phyloP scores from a whole-genome alignment of 2,113 vertebrate species.

The Pelusios castaneus region DNA sequence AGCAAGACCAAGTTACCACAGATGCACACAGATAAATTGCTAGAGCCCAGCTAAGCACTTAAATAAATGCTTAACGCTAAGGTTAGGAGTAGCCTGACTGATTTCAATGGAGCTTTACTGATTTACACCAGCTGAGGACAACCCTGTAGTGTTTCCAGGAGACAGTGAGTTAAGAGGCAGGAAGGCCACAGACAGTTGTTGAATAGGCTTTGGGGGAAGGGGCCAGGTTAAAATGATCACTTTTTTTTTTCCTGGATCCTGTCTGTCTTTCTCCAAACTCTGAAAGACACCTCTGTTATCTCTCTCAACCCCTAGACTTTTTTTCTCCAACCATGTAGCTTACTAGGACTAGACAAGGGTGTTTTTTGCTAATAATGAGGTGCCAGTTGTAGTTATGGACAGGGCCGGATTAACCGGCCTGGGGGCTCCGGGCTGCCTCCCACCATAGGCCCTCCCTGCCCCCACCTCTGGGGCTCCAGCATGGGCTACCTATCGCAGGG shows the following conservation, averaged over 20 bases:
- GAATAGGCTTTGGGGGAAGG: background rate
- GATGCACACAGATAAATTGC: accelerated
- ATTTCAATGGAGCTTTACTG: background rate
- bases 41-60: background rate
- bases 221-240: background rate
- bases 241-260: background rate
- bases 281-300: background rate
- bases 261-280: background rate
- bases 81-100: background rate
- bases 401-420: too few species aligned
- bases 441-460: too few species aligned
- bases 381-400: background rate
- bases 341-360: accelerated
- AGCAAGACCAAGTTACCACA: accelerated
- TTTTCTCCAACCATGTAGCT: background rate
- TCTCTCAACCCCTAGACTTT: background rate
- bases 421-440: too few species aligned
- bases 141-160: background rate
- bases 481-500: too few species aligned
- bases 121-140: background rate
- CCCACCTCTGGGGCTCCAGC: too few species aligned
- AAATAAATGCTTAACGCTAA: background rate
- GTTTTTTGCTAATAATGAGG: background rate
- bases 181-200: background rate
- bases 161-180: background rate